phyloP scores from a whole-genome alignment of 2,113 vertebrate species.

The Calypte anna region DNA sequence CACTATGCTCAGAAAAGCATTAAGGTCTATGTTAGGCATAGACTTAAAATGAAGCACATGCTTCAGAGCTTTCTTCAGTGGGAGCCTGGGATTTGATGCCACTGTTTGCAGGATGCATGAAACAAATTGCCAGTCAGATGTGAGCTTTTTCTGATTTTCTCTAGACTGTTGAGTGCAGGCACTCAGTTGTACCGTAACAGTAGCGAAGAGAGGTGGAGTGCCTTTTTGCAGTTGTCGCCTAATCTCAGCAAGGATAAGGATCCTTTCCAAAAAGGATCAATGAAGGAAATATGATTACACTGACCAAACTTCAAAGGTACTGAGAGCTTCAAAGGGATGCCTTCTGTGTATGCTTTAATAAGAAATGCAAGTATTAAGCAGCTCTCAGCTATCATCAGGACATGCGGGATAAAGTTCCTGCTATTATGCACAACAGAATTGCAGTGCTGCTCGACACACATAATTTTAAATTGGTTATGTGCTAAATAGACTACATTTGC shows the following conservation, averaged over 20 bases:
- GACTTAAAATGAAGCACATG: background rate
- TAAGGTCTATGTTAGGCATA: background rate
- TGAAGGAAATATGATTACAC: background rate
- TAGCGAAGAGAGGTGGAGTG: background rate
- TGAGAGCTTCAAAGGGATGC: background rate
- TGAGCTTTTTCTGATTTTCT: background rate
- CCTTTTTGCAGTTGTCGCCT: background rate
- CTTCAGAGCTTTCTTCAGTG: background rate
- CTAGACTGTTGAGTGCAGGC: background rate
- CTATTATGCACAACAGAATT: background rate
- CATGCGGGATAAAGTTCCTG: background rate
- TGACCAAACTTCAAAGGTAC: background rate
- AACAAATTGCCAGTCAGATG: background rate
- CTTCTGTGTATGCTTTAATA: background rate
- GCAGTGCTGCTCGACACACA: background rate
- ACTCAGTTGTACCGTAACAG: background rate
- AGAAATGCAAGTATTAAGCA: background rate
- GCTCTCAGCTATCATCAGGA: background rate
- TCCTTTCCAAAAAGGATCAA: background rate
- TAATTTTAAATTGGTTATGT: background rate
- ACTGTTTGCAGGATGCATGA: background rate
- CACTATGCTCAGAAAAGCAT: background rate
- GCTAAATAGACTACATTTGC: background rate
- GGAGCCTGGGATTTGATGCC: background rate
- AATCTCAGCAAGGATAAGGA: background rate